phyloP scores from a whole-genome alignment of 2,113 vertebrate genomes.

The Notothenia coriiceps region DNA sequence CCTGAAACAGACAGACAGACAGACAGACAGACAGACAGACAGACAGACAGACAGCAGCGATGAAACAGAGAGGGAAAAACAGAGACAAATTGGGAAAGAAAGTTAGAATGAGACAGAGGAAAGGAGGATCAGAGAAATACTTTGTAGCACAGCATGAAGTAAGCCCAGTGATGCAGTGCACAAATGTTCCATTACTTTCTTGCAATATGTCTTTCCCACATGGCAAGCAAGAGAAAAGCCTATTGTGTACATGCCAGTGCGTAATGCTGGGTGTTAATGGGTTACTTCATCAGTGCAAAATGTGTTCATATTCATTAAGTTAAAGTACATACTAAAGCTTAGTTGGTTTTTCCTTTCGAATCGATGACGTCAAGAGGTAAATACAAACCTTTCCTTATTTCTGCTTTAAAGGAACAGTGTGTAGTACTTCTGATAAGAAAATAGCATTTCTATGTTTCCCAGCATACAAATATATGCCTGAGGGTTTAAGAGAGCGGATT shows the following conservation, averaged over 20 bases:
- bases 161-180: slow-evolving; percentile 54
- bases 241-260: slow-evolving; percentile 59
- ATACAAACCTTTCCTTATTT: slow-evolving; percentile 29
- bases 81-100: slow-evolving; percentile 51
- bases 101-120: slow-evolving; percentile 37
- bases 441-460: slow-evolving; percentile 14
- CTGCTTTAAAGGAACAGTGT: not conserved
- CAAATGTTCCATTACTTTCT: slow-evolving; percentile 72
- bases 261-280: slow-evolving; percentile 59
- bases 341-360: slow-evolving; percentile 17
- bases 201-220: slow-evolving; percentile 57
- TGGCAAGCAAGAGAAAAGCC: slow-evolving; percentile 55
- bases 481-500: not conserved
- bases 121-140: slow-evolving; percentile 35
- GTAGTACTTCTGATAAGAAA: slow-evolving; percentile 5
- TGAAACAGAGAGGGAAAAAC: slow-evolving; percentile 32
- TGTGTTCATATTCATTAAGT: slow-evolving; percentile 34
- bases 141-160: slow-evolving; percentile 47
- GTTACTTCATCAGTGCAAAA: slow-evolving; percentile 52
- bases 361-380: slow-evolving; percentile 34
- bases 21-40: slow-evolving; percentile 16
- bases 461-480: not conserved
- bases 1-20: slow-evolving; percentile 78
- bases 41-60: slow-evolving; percentile 22
- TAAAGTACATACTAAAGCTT: slow-evolving; percentile 18